Percentiles rank a stretch among this genome's conserved stretches.
These are phyloP conservation scores for Drosophila crucigera DNA, from an alignment of 2,888 invertebrate species.

Conservation along the genomic window DNA sequence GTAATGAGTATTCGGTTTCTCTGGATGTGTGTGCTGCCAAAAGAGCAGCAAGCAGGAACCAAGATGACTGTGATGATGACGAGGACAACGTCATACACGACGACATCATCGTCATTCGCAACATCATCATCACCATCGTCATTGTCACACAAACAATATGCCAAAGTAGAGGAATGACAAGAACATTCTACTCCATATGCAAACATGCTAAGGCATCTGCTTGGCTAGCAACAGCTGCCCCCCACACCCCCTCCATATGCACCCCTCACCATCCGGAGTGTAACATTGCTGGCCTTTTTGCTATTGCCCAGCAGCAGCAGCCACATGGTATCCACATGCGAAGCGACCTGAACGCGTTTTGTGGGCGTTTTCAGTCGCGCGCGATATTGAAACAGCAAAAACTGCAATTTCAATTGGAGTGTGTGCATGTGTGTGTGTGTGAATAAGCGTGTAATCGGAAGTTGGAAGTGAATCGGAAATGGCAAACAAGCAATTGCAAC, in stretches of 20 bases:
- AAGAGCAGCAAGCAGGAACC: slow-evolving; percentile 33
- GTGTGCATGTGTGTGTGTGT: slow-evolving; percentile 13
- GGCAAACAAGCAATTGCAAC: slow-evolving; percentile 49
- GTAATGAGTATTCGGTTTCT: slow-evolving; percentile 64
- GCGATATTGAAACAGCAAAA: slow-evolving; percentile 54
- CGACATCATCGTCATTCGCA: slow-evolving; percentile 3
- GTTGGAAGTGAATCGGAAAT: slow-evolving; percentile 49
- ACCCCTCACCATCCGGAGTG: neutral
- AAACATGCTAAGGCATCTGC: slow-evolving; percentile 41
- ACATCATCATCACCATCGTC: slow-evolving; percentile 11
- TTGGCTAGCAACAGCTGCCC: slow-evolving; percentile 18
- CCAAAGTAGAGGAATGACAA: slow-evolving; percentile 54
- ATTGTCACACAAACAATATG: slow-evolving; percentile 34
- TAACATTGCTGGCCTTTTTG: slow-evolving; percentile 11
- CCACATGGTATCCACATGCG: slow-evolving; percentile 22
- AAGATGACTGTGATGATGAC: slow-evolving; percentile 27
- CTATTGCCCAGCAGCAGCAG: slow-evolving; percentile 7
- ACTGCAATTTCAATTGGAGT: slow-evolving; percentile 54
- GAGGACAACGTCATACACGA: slow-evolving; percentile 18
- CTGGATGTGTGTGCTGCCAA: slow-evolving; percentile 24
- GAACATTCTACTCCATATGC: slow-evolving; percentile 55
- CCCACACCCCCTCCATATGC: neutral
- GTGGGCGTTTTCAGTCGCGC: slow-evolving; percentile 51
- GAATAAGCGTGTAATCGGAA: slow-evolving; percentile 45
- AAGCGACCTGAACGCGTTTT: slow-evolving; percentile 48